phyloP scores from a whole-genome alignment of 2,113 vertebrate genomes.

The Entomyzon cyanotis region DNA sequence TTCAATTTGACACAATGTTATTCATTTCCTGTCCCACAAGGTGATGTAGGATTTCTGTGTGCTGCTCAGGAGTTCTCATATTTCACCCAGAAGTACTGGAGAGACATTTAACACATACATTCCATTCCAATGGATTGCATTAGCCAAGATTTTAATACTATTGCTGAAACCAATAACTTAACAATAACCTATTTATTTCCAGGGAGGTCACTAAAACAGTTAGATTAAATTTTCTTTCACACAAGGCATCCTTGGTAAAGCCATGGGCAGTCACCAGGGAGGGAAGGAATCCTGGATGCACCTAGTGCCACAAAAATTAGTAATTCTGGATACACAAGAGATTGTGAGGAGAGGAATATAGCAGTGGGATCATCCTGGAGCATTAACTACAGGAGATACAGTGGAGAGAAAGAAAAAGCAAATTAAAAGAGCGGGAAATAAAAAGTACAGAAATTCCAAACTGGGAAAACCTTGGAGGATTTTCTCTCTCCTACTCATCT shows the following conservation, averaged over 20 bases:
- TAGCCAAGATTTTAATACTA: neutral
- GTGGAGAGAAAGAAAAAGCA: neutral
- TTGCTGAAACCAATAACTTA: neutral
- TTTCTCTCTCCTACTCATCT: neutral
- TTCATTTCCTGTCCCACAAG: slow-evolving; percentile 7
- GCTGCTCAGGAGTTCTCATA: neutral
- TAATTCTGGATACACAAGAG: neutral
- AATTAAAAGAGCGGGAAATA: neutral
- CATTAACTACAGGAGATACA: neutral
- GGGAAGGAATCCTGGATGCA: neutral
- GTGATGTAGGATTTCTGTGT: neutral
- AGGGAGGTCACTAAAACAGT: neutral
- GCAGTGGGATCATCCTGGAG: neutral
- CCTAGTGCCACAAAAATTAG: neutral
- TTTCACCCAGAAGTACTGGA: neutral
- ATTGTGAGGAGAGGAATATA: neutral
- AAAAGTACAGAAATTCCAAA: neutral
- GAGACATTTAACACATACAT: neutral
- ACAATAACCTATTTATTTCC: neutral
- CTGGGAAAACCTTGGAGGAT: neutral
- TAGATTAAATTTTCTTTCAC: neutral
- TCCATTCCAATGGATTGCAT: neutral
- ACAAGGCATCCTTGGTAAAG: neutral
- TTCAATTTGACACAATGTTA: neutral
- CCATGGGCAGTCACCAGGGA: neutral